Evolutionary conservation across 1,140 invertebrate species (phyloP), one percentile per base, ranked within the genome.

Genomic region (Trichogramma pretiosum): DNA sequence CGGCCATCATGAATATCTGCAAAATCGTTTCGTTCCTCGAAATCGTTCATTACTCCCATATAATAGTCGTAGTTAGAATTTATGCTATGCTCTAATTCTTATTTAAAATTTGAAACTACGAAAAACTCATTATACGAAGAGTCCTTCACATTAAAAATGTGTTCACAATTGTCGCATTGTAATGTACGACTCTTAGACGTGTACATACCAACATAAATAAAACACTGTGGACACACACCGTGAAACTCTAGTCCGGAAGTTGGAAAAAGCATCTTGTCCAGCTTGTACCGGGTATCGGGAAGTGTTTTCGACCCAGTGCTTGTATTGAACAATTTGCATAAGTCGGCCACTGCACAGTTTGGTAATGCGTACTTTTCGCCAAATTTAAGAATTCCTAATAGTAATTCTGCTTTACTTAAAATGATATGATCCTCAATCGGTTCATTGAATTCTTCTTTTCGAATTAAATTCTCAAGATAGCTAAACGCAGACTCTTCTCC

Each of bases 201-300:
- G 41, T 22, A 49, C 33, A 34, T 35, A 10, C 30, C 14, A 13
- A 43, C 24, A n/a, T 48, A 45, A n/a, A 10, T 28, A n/a, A 30
- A 37, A 30, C 55, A 54, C 5, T 34, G 10, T 8, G 41, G 23
- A 36, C 56, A 57, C 8, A 53, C 35, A 5, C 48, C 53, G 38
- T 57, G 56, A 41, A 45, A 57, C 26, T 22, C 33, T 10, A 49
- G 21, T 9, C 41, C 33, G 14, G 41, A 30, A 8, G 13, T 13
- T 5, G 50, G 33, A 42, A 51, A 48, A 32, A 57, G 53, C 13
- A 57, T 19, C 22, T 49, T 45, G 36, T 55, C 50, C 13, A 55
- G 2, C 21, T 45, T 33, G 36, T 55, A 53, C 21, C 53, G 43
- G 3, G 50, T 47, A 22, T 48, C 46, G 9, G 53, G 50, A 11